Conservation (phyloP, 35 echinoderm and acorn worm species). For the Antedon bifida region DNA sequence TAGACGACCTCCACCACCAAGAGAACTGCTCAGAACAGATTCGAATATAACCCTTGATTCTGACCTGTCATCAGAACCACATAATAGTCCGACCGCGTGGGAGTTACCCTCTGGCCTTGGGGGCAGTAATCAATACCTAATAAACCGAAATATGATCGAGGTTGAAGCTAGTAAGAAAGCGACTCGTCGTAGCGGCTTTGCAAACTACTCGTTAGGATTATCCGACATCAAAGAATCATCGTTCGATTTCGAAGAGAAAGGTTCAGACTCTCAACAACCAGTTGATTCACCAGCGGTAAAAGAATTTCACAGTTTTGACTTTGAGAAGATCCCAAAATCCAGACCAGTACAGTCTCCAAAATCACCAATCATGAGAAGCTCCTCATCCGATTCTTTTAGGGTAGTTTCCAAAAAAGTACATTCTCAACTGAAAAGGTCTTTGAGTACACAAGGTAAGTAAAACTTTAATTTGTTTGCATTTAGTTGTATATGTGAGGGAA, state of each 20-base stretch:
- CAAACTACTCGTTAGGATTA: neutral
- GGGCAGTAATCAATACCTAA: neutral
- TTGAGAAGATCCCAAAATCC: neutral
- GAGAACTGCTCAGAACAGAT: neutral
- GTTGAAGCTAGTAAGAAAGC: neutral
- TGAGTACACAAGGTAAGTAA: neutral
- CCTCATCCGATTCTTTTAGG: neutral
- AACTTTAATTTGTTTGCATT: too few relatives aligned
- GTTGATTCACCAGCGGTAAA: neutral
- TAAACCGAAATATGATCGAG: neutral
- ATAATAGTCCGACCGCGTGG: neutral
- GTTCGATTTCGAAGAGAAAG: neutral
- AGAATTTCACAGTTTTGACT: too few relatives aligned
- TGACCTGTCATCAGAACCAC: neutral
- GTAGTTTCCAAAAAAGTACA: neutral
- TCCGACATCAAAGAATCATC: neutral
- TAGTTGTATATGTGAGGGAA: too few relatives aligned
- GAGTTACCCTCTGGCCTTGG: neutral
- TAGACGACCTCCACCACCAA: too few relatives aligned
- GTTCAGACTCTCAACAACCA: neutral
- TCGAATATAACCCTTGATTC: neutral
- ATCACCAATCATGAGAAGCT: neutral
- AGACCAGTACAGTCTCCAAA: neutral
- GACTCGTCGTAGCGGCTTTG: neutral
- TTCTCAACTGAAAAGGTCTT: neutral